Evolutionary conservation across 2,113 vertebrate species (phyloP).

Genomic region (Heloderma charlesbogerti): DNA sequence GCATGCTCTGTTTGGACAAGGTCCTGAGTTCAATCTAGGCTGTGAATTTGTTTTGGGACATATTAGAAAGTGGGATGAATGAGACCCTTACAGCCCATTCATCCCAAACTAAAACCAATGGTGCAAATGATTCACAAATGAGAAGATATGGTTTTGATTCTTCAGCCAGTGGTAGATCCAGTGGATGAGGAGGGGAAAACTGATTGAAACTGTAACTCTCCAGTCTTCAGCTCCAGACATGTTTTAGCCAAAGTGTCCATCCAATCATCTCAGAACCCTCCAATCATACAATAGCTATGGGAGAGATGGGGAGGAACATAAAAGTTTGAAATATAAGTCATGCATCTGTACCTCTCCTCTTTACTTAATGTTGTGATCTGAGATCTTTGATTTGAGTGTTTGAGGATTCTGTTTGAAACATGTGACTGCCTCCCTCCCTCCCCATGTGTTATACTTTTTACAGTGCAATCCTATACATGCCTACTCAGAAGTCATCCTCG

Average conservation of each 20-base stretch:
- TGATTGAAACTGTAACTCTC: not conserved
- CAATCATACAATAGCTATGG: not conserved
- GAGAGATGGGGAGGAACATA: not conserved
- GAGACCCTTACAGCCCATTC: not conserved
- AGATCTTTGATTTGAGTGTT: not conserved
- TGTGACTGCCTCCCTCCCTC: not conserved
- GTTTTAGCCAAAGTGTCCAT: not conserved
- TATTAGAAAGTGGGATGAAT: not conserved
- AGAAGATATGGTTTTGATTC: not conserved
- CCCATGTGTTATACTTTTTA: not conserved
- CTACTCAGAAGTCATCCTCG: too few relatives aligned
- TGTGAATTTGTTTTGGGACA: not conserved
- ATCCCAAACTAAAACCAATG: not conserved
- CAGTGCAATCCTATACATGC: too few relatives aligned
- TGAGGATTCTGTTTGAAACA: not conserved
- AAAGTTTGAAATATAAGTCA: not conserved
- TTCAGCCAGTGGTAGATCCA: not conserved
- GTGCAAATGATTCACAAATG: not conserved
- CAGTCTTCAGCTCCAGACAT: too few relatives aligned
- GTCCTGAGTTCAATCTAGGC: not conserved
- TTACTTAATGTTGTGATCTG: not conserved
- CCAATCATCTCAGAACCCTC: not conserved
- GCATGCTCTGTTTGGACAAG: not conserved
- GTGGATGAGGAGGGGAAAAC: not conserved
- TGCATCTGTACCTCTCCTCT: not conserved